Evolutionary conservation across 1,140 invertebrate species (phyloP).

Genomic region (Notospermus geniculatus): DNA sequence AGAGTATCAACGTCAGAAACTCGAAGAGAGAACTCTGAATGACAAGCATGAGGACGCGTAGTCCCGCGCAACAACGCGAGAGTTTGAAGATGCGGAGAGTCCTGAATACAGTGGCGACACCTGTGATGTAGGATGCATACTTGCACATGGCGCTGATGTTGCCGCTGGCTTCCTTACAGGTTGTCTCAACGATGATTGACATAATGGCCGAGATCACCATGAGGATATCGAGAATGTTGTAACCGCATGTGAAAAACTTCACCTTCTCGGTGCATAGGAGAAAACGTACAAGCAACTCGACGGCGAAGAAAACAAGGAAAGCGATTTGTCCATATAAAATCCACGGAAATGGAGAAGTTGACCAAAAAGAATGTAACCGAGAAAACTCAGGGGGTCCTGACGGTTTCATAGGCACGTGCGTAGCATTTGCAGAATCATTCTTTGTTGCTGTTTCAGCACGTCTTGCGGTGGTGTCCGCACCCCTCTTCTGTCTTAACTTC

Average conservation of each 20-base stretch:
- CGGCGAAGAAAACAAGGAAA: constrained; percentile 52
- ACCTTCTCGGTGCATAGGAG: constrained; percentile 43
- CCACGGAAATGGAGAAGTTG: no score
- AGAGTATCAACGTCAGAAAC: constrained; percentile 77
- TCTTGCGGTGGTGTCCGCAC: no score
- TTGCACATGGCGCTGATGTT: not conserved
- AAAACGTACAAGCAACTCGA: constrained; percentile 48
- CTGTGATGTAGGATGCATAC: not conserved
- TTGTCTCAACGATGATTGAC: not conserved
- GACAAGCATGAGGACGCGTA: constrained; percentile 27
- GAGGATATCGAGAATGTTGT: constrained; percentile 56
- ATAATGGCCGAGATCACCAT: constrained; percentile 9
- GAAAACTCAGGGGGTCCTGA: no score
- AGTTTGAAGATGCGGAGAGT: constrained; percentile 32
- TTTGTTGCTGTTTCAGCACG: no score
- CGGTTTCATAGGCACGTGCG: no score
- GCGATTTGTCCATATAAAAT: constrained; percentile 11
- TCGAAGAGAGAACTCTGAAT: constrained; percentile 31
- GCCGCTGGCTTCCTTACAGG: not conserved
- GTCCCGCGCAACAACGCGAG: constrained; percentile 20
- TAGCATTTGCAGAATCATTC: no score
- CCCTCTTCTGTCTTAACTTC: no score
- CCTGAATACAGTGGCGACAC: constrained; percentile 14
- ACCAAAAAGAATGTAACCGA: no score
- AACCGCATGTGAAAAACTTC: constrained; percentile 41